Evolutionary conservation across 2,888 invertebrate genomes (phyloP).

Genomic region (Caenorhabditis japonica): DNA sequence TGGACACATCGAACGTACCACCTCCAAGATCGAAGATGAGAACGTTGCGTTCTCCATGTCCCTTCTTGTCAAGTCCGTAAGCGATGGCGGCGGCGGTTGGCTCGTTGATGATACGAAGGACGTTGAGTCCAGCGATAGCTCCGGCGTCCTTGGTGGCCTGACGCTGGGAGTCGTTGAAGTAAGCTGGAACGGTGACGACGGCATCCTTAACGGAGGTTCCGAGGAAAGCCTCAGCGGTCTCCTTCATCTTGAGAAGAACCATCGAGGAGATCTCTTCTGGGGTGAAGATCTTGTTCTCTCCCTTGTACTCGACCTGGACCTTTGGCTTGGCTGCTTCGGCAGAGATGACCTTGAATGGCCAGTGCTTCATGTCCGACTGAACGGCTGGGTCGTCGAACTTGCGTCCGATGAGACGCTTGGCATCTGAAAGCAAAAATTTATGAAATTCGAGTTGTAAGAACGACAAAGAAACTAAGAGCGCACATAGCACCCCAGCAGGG

Average conservation of each 20-base stretch:
- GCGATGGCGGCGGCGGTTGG: slow-evolving; percentile 82
- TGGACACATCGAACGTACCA: slow-evolving; percentile 80
- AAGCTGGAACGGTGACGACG: slow-evolving; percentile 90
- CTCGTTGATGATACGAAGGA: slow-evolving; percentile 79
- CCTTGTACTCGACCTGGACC: slow-evolving; percentile 86
- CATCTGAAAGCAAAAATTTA: slow-evolving; percentile 6
- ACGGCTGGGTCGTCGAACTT: slow-evolving; percentile 78
- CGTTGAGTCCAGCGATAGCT: slow-evolving; percentile 79
- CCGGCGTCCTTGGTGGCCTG: slow-evolving; percentile 82
- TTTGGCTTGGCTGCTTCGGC: slow-evolving; percentile 51
- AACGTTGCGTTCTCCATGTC: slow-evolving; percentile 58
- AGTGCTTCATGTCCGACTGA: slow-evolving; percentile 74
- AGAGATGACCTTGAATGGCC: slow-evolving; percentile 71
- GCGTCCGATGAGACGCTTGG: slow-evolving; percentile 79
- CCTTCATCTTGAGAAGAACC: slow-evolving; percentile 75
- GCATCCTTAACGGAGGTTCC: slow-evolving; percentile 80
- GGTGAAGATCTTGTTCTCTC: slow-evolving; percentile 84
- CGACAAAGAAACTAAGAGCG: slow-evolving; percentile 12
- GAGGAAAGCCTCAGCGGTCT: slow-evolving; percentile 78
- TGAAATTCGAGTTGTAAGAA: neutral
- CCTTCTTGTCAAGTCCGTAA: slow-evolving; percentile 80
- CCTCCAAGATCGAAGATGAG: slow-evolving; percentile 77
- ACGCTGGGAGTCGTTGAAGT: slow-evolving; percentile 83
- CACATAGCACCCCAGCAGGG: slow-evolving; percentile 9
- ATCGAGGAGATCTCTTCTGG: slow-evolving; percentile 79